Base-by-base conservation (phyloP, 1,140 invertebrate genomes). In the Bombyx mandarina region DNA sequence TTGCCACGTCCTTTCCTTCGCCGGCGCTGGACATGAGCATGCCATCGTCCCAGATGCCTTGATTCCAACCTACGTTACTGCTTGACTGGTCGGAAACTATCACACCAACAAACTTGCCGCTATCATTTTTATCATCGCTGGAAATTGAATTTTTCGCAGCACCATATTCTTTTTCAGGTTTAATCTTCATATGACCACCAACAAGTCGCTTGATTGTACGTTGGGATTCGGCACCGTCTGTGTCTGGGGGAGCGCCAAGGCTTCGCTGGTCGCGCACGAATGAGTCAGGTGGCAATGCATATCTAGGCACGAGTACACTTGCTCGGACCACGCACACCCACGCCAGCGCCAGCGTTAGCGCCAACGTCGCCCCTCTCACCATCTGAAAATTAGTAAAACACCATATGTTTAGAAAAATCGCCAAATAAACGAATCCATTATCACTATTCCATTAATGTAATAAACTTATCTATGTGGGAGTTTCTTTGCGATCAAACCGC, bases 11-110 rank as follows among this genome's bases (percentile, higher is more conserved):
- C 86, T 73, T 90, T 75, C 91, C 92, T 43, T 90, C 90, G 22
- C 91, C 92, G 8, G 92, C 91, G 58, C 92, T 92, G 44, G 92
- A 90, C 60, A 91, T 86, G 59, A 91, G 77, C 67, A 93, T 90
- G 45, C 90, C 91, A 45, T 93, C 91, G 70, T 92, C 91, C 91
- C 91, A 92, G 54, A 90, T 86, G 43, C 89, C 88, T 59, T 89
- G 88, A 63, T 89, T 89, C 88, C 88, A 89, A 55, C 88, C 88
- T 45, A 88, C 82, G 67, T 73, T 86, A 73, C 83, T 74, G 79
- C 82, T 79, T 69, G 80, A 79, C 73, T 82, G 77, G 67, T 87
- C 84, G 67, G 83, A 72, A 65, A 71, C 77, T 61, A 85, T 74
- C 52, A 78, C 79, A 53, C 83, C 79, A n/a, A 66, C 69, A 60